Evolutionary conservation across 2,113 vertebrate species (phyloP).

Genomic region (Rostratula benghalensis): DNA sequence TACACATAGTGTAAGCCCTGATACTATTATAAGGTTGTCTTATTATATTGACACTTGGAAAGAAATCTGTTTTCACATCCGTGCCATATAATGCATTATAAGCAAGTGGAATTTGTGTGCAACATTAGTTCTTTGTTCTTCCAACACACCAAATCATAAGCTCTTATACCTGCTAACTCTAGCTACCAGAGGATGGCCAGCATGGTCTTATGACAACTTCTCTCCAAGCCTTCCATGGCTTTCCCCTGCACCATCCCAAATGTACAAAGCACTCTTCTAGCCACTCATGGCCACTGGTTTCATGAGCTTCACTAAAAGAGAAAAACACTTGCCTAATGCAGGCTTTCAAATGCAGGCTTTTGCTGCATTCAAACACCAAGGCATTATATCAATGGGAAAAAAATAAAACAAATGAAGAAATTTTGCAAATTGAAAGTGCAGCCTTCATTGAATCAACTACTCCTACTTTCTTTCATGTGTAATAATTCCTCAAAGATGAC

Average conservation of each 20-base stretch:
- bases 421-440: background rate
- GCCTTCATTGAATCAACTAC: background rate
- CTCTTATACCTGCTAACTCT: background rate
- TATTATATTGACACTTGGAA: background rate
- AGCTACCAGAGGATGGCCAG: background rate
- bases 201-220: background rate
- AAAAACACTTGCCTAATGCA: accelerated
- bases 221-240: background rate
- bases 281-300: background rate
- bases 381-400: background rate
- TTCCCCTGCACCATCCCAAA: background rate
- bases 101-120: background rate
- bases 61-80: background rate
- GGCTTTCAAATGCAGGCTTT: background rate
- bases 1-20: background rate
- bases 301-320: background rate
- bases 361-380: background rate
- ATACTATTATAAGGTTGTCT: background rate
- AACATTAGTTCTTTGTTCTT: background rate
- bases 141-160: background rate
- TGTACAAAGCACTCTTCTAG: background rate
- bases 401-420: background rate
- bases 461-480: background rate
- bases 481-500: background rate
- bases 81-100: background rate